Evolutionary conservation across 2,113 vertebrate genomes (phyloP).

Genomic region (Micronycteris hirsuta): DNA sequence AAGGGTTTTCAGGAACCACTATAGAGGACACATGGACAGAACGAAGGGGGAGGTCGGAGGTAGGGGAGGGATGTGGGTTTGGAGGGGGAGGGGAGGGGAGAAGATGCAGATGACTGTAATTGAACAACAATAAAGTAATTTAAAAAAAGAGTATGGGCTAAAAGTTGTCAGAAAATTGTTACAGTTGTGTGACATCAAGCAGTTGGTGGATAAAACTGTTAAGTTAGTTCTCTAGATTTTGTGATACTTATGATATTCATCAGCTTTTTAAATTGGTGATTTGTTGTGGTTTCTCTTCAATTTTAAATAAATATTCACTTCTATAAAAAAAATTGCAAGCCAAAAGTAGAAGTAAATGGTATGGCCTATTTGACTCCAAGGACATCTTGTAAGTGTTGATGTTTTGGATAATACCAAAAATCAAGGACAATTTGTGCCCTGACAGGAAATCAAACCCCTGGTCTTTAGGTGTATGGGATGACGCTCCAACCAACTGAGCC

Average conservation of each 20-base stretch:
- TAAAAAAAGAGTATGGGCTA: background rate
- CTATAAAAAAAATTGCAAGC: background rate
- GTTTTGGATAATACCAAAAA: background rate
- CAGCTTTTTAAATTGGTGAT: background rate
- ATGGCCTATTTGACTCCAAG: background rate
- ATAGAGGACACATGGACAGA: no score
- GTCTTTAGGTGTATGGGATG: no score
- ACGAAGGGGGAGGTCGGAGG: no score
- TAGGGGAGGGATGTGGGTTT: no score
- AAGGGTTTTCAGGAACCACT: no score
- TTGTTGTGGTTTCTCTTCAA: background rate
- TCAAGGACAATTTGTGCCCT: background rate
- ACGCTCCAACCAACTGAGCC: no score
- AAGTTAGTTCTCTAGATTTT: background rate
- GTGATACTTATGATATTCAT: background rate
- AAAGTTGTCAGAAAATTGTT: background rate
- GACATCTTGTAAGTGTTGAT: background rate
- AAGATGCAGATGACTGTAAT: no score
- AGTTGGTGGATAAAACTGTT: background rate
- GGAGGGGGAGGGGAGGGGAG: no score
- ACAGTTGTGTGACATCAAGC: background rate
- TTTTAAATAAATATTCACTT: background rate
- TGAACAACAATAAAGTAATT: no score
- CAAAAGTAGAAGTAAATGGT: background rate
- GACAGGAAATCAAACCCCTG: no score